phyloP scores from a whole-genome alignment of 2,888 invertebrate genomes.

The Isoperla grammatica region DNA sequence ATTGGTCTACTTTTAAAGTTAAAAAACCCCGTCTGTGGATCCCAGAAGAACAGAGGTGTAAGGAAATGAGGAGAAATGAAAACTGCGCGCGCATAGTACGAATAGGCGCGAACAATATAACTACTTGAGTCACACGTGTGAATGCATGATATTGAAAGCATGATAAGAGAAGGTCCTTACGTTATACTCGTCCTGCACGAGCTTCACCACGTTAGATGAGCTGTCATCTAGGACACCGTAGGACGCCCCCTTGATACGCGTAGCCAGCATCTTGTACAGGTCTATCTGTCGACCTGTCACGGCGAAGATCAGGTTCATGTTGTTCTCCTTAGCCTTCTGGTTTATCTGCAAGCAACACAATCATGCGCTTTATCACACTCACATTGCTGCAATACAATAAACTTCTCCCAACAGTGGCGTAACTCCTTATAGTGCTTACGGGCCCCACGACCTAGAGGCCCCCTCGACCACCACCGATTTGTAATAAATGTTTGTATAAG shows the following conservation, averaged over 20 bases:
- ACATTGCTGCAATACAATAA: neutral
- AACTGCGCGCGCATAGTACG: too few species aligned
- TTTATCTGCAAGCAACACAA: slow-evolving; percentile 52
- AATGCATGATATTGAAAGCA: too few species aligned
- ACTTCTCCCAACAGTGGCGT: neutral
- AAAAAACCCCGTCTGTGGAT: too few species aligned
- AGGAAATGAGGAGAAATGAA: too few species aligned
- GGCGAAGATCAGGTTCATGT: slow-evolving; percentile 74
- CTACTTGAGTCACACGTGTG: neutral
- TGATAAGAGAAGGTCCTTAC: too few species aligned
- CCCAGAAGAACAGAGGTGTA: too few species aligned
- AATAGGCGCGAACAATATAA: too few species aligned
- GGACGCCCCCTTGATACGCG: slow-evolving; percentile 61
- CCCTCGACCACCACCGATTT: too few species aligned
- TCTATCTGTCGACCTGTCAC: slow-evolving; percentile 47
- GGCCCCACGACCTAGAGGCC: too few species aligned
- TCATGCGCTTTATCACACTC: neutral
- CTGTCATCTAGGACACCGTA: slow-evolving; percentile 56
- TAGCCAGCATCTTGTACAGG: slow-evolving; percentile 51
- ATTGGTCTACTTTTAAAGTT: too few species aligned
- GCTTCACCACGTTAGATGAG: slow-evolving; percentile 60
- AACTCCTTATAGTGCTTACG: neutral
- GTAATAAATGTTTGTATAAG: too few species aligned
- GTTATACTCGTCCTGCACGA: slow-evolving; percentile 64
- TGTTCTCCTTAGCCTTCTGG: slow-evolving; percentile 57